A percentile compares a stretch with the other conserved stretches of the same genome.
phyloP scores from a whole-genome alignment of 2,113 vertebrate species.

The Dinomys branickii region DNA sequence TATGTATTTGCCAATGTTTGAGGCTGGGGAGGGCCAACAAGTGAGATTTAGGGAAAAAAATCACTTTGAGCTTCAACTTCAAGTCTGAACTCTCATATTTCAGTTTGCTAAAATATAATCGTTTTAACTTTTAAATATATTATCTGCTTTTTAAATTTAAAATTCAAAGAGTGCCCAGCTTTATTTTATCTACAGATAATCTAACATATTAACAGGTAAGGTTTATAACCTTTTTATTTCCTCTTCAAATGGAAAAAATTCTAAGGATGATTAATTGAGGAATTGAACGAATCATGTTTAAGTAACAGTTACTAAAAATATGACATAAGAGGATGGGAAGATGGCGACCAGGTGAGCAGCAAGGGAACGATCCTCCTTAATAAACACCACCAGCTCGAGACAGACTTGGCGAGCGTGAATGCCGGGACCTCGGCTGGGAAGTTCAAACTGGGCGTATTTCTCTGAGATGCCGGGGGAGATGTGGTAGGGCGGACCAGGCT shows the following conservation, averaged over 20 bases:
- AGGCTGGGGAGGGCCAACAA: neutral
- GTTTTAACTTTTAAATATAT: neutral
- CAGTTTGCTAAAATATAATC: neutral
- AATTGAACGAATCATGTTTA: neutral
- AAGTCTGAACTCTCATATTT: neutral
- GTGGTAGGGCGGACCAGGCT: no score
- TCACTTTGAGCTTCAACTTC: neutral
- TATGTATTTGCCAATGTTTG: neutral
- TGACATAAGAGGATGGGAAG: no score
- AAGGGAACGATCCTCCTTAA: no score
- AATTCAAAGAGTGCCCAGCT: neutral
- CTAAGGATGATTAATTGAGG: neutral
- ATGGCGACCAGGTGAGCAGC: no score
- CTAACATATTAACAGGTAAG: neutral
- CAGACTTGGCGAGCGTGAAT: no score
- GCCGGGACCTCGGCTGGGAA: no score
- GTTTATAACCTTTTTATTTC: neutral
- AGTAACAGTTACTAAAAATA: constrained; percentile 27
- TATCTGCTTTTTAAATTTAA: constrained; percentile 23
- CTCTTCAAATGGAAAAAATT: constrained; percentile 17
- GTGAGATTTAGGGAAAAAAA: neutral
- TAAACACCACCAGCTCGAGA: no score
- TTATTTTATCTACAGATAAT: constrained; percentile 29
- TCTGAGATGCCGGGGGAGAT: no score
- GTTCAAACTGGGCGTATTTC: no score